Evolutionary conservation across 2,113 vertebrate species (phyloP).

Genomic region (Ptilorrhoa leucosticta): DNA sequence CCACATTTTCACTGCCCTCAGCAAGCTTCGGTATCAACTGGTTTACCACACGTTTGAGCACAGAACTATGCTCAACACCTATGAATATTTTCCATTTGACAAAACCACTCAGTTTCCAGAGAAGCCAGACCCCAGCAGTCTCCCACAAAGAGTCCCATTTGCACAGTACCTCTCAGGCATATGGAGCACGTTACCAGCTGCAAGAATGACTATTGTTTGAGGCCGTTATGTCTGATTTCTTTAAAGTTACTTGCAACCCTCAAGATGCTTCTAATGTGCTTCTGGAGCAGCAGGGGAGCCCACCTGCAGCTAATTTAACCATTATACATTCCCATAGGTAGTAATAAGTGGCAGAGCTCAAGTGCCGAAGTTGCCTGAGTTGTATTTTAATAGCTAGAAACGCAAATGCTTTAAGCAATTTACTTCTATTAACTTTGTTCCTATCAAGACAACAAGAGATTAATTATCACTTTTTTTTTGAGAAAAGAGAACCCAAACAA

Average conservation of each 20-base stretch:
- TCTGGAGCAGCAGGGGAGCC: neutral
- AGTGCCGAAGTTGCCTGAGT: neutral
- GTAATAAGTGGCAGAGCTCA: neutral
- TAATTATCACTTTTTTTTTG: neutral
- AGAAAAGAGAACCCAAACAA: neutral
- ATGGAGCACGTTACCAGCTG: neutral
- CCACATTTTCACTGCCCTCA: neutral
- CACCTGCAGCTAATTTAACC: slow-evolving; percentile 23
- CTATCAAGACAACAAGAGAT: neutral
- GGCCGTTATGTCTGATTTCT: neutral
- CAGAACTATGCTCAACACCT: neutral
- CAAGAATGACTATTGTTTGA: neutral
- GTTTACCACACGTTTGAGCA: neutral
- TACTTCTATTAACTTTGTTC: neutral
- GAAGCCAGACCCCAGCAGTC: neutral
- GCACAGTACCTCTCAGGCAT: neutral
- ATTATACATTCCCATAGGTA: neutral
- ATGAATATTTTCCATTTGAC: neutral
- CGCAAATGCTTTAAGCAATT: neutral
- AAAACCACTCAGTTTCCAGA: neutral
- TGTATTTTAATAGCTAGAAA: neutral
- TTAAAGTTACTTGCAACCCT: neutral
- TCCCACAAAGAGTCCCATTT: neutral
- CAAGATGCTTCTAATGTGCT: neutral
- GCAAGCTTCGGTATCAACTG: accelerated